Percentiles rank a stretch among this genome's conserved stretches.
Conservation (phyloP, 2,113 vertebrate genomes). For the Eulacestoma nigropectus region DNA sequence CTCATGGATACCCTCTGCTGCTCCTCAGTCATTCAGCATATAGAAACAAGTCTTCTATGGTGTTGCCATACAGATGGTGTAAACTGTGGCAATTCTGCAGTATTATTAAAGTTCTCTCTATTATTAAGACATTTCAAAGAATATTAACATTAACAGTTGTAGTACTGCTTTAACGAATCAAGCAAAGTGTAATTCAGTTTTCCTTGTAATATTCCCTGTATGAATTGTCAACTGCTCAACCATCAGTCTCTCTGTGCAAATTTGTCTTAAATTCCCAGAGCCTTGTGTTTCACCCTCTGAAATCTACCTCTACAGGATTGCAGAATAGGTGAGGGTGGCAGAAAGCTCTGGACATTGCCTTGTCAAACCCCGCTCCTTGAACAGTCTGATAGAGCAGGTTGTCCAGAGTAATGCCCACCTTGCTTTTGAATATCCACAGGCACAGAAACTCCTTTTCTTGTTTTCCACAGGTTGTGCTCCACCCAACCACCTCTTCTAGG, state of each 20-base stretch:
- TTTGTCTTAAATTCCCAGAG: neutral
- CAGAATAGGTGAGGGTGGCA: neutral
- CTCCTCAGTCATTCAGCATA: neutral
- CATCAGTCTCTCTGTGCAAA: neutral
- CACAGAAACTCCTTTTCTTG: neutral
- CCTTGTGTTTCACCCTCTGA: neutral
- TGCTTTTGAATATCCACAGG: neutral
- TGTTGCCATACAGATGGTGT: neutral
- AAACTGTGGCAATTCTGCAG: neutral
- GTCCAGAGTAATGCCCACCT: neutral
- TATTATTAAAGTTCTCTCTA: neutral
- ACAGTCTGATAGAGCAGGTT: neutral
- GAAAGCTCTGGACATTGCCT: neutral
- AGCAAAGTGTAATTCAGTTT: neutral
- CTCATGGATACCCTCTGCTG: neutral
- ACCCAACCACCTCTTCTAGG: neutral
- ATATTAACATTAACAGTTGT: neutral
- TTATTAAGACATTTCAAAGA: neutral
- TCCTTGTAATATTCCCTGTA: neutral
- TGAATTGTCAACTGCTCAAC: neutral
- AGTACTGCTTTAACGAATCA: neutral
- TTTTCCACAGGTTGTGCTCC: neutral
- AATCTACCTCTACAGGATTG: neutral
- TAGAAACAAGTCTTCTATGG: neutral
- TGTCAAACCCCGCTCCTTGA: neutral